Evolutionary conservation across 2,797 vertebrate species (phyloP).

Genomic region (Scleropages formosus): DNA sequence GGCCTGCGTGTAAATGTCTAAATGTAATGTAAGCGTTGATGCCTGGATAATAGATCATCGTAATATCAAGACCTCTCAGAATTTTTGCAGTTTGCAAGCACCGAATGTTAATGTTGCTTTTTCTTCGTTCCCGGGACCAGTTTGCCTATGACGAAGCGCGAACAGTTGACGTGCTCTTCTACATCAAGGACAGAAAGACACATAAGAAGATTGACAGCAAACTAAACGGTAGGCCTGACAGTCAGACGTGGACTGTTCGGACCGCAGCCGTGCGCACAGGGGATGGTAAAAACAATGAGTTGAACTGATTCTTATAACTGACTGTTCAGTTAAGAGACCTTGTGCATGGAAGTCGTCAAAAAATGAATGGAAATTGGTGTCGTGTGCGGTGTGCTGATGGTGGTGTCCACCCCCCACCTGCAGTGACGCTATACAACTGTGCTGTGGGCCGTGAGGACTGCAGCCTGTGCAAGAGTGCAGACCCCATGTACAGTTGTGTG

Average conservation of each 20-base stretch:
- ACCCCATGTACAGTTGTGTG: conserved; percentile 73
- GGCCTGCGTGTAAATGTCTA: too few species aligned
- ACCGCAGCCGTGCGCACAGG: too few species aligned
- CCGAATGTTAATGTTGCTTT: not conserved
- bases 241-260: not conserved
- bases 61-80: too few species aligned
- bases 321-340: too few species aligned
- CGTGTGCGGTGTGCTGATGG: conserved; percentile 8
- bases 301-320: not conserved
- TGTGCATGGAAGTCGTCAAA: too few species aligned
- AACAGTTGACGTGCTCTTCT: conserved; percentile 81
- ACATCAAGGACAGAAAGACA: conserved; percentile 68
- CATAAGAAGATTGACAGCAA: conserved; percentile 87
- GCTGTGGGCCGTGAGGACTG: conserved; percentile 87
- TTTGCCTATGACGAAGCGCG: conserved; percentile 78
- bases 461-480: conserved; percentile 83
- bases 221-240: conserved; percentile 75
- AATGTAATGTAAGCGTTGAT: too few species aligned
- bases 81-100: not conserved
- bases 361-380: not conserved
- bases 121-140: conserved; percentile 52
- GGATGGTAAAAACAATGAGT: not conserved
- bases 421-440: conserved; percentile 93
- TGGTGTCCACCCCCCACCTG: not conserved
- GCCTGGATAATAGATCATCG: too few species aligned